Base-by-base conservation (phyloP, 2,113 vertebrate genomes). In the Nothoprocta perdicaria region DNA sequence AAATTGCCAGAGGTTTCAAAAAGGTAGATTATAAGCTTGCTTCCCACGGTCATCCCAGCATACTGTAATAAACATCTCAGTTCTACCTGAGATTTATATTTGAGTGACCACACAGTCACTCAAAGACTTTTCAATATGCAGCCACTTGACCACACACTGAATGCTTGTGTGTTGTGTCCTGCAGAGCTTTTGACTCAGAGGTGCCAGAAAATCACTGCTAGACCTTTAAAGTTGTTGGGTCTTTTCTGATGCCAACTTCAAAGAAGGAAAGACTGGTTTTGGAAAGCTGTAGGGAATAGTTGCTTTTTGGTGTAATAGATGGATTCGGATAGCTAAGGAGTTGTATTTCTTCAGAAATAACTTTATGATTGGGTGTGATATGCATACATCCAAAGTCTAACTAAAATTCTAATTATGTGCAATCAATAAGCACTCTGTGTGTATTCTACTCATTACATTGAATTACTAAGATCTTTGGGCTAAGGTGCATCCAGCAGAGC, bases 261-360 rank as follows among this genome's bases (percentile, higher is more conserved):
- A 91, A 92, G 92, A 89, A 90, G 86, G 60, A 93, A 63, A 46
- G 79, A 95, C 16, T 89, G 61, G 52, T 89, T 86, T 80, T 80
- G 84, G 72, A 85, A 87, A 81, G 38, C 89, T 80, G 41, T 43
- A 60, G 89, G 86, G 75, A 92, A 68, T 93, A 92, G 87, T 83
- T 83, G 78, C 72, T 96, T 94, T 87, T 67, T 83, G 79, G 57
- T 46, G 9, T 69, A 41, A 82, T 74, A 88, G 31, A 84, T 87
- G 14, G 52, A 83, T 80, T 31, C 50, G 71, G 55, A 67, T 17
- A 82, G 45, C n/a, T 55, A 67, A 57, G 41, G 46, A 80, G 14
- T 12, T 84, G 21, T 45, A 71, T 80, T 85, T 90, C 55, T 82
- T 75, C 48, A 26, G 33, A 87, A 33, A 77, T 65, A 74, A 80